phyloP scores from a whole-genome alignment of 2,888 invertebrate genomes.

The Brachylomia viminalis region DNA sequence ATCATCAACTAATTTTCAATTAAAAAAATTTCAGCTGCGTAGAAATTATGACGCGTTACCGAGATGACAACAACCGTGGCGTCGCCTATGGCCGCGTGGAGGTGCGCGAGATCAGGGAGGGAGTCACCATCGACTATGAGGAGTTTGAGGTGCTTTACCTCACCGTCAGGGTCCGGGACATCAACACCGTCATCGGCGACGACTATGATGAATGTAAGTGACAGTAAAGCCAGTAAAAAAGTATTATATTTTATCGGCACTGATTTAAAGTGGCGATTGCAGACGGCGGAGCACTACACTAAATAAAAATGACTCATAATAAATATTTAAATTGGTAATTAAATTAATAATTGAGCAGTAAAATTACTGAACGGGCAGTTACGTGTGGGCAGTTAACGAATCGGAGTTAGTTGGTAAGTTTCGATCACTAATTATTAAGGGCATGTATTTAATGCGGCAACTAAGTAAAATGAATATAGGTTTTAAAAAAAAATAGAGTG shows the following conservation, averaged over 20 bases:
- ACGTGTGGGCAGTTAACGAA: background rate
- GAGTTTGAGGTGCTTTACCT: conserved; percentile 91
- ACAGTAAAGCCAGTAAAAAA: background rate
- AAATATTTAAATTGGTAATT: background rate
- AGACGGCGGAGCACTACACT: too few relatives aligned
- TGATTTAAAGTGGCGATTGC: background rate
- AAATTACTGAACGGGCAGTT: background rate
- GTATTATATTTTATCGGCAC: background rate
- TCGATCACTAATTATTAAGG: too few relatives aligned
- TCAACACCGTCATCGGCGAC: conserved; percentile 85
- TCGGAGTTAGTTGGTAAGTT: background rate
- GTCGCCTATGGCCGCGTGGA: conserved; percentile 80
- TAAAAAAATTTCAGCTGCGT: conserved; percentile 80
- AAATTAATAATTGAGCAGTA: background rate
- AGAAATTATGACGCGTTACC: conserved; percentile 82
- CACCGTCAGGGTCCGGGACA: conserved; percentile 87
- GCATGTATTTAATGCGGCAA: too few relatives aligned
- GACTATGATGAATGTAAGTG: conserved; percentile 88
- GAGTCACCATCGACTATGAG: conserved; percentile 90
- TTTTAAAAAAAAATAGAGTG: too few relatives aligned
- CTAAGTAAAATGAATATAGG: too few relatives aligned
- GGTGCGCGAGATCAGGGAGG: conserved; percentile 80
- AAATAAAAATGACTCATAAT: too few relatives aligned
- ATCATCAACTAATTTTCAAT: background rate
- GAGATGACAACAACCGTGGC: conserved; percentile 72